These are phyloP conservation scores for Chrysomela aeneicollis DNA, from an alignment of 2,888 invertebrate genomes.

Conservation along the genomic window DNA sequence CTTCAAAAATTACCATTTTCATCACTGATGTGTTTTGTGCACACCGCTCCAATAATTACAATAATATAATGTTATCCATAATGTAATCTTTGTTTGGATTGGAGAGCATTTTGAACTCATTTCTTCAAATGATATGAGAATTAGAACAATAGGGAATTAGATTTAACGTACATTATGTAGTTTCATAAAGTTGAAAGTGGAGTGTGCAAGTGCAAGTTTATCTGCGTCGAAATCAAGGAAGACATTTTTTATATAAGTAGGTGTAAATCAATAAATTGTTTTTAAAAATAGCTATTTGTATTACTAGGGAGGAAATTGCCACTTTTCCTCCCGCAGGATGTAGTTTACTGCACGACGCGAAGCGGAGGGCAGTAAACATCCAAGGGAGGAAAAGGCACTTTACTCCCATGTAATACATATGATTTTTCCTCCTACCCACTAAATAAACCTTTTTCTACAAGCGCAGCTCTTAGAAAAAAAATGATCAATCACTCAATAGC, in stretches of 20 bases:
- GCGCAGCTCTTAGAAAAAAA: no score
- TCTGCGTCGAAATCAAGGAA: background rate
- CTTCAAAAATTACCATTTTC: background rate
- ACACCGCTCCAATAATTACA: background rate
- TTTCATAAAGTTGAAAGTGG: background rate
- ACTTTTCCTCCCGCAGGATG: no score
- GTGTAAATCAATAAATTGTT: no score
- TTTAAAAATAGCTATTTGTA: no score
- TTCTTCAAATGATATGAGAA: background rate
- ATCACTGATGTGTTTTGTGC: background rate
- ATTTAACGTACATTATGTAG: background rate
- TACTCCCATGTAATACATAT: no score
- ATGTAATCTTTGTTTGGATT: constrained; percentile 3
- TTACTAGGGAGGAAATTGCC: no score
- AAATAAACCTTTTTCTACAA: no score
- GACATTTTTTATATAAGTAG: background rate
- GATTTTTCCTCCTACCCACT: no score
- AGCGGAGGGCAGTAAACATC: no score
- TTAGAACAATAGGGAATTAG: background rate
- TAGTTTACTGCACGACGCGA: no score
- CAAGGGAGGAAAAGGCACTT: no score
- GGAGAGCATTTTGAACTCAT: background rate
- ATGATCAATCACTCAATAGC: no score
- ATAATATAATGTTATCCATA: background rate
- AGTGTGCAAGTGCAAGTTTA: background rate